Percentiles rank a stretch among this genome's conserved stretches.
These are phyloP conservation scores for Drosophila triauraria DNA, from an alignment of 1,140 invertebrate species.

Conservation along the genomic window DNA sequence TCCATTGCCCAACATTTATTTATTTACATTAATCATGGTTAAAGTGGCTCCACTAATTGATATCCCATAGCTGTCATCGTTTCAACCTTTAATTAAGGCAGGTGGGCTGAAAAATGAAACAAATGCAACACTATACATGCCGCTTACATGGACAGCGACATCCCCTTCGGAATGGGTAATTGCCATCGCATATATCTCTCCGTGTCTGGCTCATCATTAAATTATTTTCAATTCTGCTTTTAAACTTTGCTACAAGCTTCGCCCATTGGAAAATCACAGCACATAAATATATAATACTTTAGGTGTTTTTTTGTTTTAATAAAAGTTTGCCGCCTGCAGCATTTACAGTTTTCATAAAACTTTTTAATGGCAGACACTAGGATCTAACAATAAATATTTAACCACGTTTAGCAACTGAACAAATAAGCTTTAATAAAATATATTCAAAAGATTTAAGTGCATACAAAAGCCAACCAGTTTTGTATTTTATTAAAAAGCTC, in stretches of 20 bases:
- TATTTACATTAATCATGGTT: conserved; percentile 64
- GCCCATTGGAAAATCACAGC: not conserved
- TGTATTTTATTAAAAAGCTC: conserved; percentile 7
- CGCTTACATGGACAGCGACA: conserved; percentile 41
- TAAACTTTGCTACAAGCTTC: conserved; percentile 6
- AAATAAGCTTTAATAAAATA: not conserved
- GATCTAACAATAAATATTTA: not conserved
- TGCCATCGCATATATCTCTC: not conserved
- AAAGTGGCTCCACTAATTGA: conserved; percentile 61
- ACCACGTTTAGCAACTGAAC: not conserved
- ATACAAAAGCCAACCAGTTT: not conserved
- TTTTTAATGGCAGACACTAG: not conserved
- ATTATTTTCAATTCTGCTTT: conserved; percentile 35
- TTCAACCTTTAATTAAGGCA: conserved; percentile 43
- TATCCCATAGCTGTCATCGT: conserved; percentile 40
- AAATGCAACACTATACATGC: conserved; percentile 49
- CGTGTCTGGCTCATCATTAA: conserved; percentile 38
- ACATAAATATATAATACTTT: conserved; percentile 1
- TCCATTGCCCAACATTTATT: conserved; percentile 14
- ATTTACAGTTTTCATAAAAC: not conserved
- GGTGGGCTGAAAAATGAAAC: conserved; percentile 30
- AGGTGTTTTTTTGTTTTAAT: not conserved
- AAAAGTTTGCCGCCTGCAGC: not conserved
- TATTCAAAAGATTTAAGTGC: not conserved
- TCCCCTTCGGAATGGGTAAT: conserved; percentile 26